phyloP scores from a whole-genome alignment of 1,140 invertebrate species.

The Ceratina australensis region DNA sequence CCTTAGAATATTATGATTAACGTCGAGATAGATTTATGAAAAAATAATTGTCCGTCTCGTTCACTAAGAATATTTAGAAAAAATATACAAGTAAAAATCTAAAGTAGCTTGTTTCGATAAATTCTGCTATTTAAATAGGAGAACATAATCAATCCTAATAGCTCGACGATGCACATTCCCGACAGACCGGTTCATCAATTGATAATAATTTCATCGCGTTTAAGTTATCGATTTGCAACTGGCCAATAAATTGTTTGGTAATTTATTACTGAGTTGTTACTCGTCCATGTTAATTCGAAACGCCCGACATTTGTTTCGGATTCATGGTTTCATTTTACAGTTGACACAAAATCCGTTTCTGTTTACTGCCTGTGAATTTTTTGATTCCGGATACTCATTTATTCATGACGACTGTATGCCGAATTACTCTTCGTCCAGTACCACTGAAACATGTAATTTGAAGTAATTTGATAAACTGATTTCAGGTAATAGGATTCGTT shows the following conservation, averaged over 20 bases:
- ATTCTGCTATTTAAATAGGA: too few species aligned
- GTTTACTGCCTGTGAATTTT: slow-evolving; percentile 67
- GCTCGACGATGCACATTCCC: background rate
- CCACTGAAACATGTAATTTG: background rate
- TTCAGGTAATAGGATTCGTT: slow-evolving; percentile 83
- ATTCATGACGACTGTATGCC: slow-evolving; percentile 53
- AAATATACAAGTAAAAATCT: too few species aligned
- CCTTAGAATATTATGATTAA: too few species aligned
- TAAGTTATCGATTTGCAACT: background rate
- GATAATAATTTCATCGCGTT: background rate
- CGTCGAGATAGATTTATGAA: too few species aligned
- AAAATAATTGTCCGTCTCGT: too few species aligned
- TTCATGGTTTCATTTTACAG: slow-evolving; percentile 62
- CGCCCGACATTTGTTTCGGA: slow-evolving; percentile 43
- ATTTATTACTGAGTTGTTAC: slow-evolving; percentile 11
- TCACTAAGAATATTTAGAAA: too few species aligned
- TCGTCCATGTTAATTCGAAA: background rate
- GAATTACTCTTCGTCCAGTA: background rate
- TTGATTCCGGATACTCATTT: slow-evolving; percentile 61
- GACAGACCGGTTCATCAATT: background rate
- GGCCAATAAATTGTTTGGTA: background rate
- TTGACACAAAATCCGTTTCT: slow-evolving; percentile 63
- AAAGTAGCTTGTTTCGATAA: too few species aligned
- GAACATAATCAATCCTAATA: background rate
- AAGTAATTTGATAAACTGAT: slow-evolving; percentile 60